phyloP scores from a whole-genome alignment of 2,113 vertebrate genomes.

The mouse (Mus musculus) region GRCm39 chr14:106667001-106667500 shows the following conservation, averaged over 20 bases:
- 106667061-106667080: background rate
- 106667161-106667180: background rate
- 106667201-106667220: background rate
- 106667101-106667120: no score
- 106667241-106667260: no score
- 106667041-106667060: accelerated
- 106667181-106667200: background rate
- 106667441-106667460: background rate
- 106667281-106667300: accelerated
- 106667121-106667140: background rate
- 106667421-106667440: background rate
- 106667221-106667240: background rate
- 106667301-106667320: no score
- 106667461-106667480: background rate
- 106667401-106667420: background rate
- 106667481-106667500: background rate
- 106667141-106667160: background rate
- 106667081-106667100: background rate
- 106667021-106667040: background rate
- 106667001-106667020: background rate
- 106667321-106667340: accelerated
- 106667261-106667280: background rate
- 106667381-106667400: background rate
- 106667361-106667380: background rate
- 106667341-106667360: background rate